Evolutionary conservation across 2,888 invertebrate species (phyloP).

Genomic region (Exocentrus adspersus): DNA sequence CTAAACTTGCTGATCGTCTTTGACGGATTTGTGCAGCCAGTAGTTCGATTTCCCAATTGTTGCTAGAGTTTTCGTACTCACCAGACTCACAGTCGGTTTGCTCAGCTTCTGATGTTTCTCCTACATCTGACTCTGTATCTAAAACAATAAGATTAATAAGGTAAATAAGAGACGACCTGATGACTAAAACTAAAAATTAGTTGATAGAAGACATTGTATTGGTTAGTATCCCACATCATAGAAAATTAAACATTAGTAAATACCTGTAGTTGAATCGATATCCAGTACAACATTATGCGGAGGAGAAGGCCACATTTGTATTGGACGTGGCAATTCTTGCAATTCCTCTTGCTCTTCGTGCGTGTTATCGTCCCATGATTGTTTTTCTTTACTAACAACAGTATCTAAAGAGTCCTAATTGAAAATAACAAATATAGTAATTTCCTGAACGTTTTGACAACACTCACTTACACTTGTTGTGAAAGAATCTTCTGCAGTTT

Average conservation of each 20-base stretch:
- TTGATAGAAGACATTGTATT: too few relatives aligned
- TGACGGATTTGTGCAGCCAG: constrained; percentile 61
- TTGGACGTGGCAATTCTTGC: constrained; percentile 69
- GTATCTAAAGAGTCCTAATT: constrained; percentile 60
- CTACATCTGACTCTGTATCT: constrained; percentile 57
- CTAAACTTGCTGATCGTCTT: constrained; percentile 59
- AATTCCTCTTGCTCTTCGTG: constrained; percentile 76
- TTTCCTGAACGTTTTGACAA: neutral
- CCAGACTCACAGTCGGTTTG: constrained; percentile 56
- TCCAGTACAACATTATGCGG: constrained; percentile 52
- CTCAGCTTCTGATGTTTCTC: constrained; percentile 57
- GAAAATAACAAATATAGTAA: neutral
- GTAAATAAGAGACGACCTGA: constrained; percentile 1
- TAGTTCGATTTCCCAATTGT: constrained; percentile 62
- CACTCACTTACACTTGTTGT: constrained; percentile 51
- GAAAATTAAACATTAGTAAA: neutral
- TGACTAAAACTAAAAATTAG: too few relatives aligned
- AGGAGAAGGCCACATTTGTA: constrained; percentile 51
- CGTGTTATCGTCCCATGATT: constrained; percentile 78
- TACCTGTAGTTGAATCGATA: constrained; percentile 58
- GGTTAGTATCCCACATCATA: too few relatives aligned
- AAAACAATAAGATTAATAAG: too few relatives aligned
- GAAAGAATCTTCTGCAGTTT: constrained; percentile 57
- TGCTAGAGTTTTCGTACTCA: constrained; percentile 58
- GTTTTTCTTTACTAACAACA: constrained; percentile 58